A percentile compares a stretch with the other conserved stretches of the same genome.
Conservation (phyloP, 2,797 vertebrate genomes). For the Steatocranus sp. region DNA sequence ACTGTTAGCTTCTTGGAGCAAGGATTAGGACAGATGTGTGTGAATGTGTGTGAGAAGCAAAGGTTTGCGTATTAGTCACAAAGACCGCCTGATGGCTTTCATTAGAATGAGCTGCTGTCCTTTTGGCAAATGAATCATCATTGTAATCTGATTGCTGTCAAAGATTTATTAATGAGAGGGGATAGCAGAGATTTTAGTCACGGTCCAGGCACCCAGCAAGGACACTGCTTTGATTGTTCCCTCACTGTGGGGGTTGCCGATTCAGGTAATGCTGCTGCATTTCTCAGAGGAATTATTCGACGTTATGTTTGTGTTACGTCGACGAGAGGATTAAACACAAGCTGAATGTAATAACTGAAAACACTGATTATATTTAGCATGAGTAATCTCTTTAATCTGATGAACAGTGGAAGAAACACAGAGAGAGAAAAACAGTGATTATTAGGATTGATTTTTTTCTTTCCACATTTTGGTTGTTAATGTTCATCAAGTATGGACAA, state of each 20-base stretch:
- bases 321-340: conserved; percentile 1
- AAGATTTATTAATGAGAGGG: conserved; percentile 39
- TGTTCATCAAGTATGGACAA: neutral
- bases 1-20: neutral
- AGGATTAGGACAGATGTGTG: conserved; percentile 14
- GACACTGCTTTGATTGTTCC: neutral
- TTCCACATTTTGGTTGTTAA: neutral
- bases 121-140: conserved; percentile 36
- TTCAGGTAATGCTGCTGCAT: neutral
- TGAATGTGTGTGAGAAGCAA: neutral
- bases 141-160: conserved; percentile 47
- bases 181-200: conserved; percentile 26
- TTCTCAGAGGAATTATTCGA: neutral
- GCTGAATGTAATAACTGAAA: conserved; percentile 1
- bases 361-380: conserved; percentile 19
- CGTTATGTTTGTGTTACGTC: neutral
- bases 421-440: neutral
- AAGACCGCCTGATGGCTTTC: conserved; percentile 24
- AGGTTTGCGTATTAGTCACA: conserved; percentile 36
- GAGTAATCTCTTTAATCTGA: neutral
- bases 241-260: neutral
- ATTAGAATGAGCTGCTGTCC: conserved; percentile 29
- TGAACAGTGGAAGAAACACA: neutral
- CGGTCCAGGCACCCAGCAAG: neutral
- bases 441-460: neutral